Conservation (phyloP, 2,888 invertebrate species). For the Pollenia griseotomentosa region DNA sequence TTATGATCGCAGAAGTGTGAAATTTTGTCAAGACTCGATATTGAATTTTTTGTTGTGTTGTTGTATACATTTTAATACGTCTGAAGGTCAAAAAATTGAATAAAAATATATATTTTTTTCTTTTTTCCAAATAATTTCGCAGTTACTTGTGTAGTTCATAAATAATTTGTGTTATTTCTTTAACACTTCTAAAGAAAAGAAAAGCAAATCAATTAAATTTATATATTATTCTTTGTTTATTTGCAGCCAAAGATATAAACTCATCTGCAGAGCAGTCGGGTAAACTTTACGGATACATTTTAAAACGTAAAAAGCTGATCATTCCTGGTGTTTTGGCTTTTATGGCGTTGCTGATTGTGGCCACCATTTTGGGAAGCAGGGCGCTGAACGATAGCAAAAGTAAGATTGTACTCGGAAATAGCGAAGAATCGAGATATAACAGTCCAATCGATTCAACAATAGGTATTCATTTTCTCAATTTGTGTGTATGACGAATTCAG, state of each 20-base stretch:
- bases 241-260: slow-evolving; percentile 75
- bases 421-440: slow-evolving; percentile 83
- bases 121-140: not conserved
- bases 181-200: slow-evolving; percentile 25
- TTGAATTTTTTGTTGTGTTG: no score
- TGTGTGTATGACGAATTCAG: not conserved
- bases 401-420: slow-evolving; percentile 82
- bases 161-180: slow-evolving; percentile 45
- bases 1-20: no score
- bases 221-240: slow-evolving; percentile 42
- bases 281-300: slow-evolving; percentile 72
- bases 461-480: slow-evolving; percentile 80
- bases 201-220: slow-evolving; percentile 16
- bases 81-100: no score
- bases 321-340: slow-evolving; percentile 73
- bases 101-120: no score
- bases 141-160: not conserved
- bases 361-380: slow-evolving; percentile 75
- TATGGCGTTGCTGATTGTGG: slow-evolving; percentile 72
- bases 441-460: slow-evolving; percentile 84
- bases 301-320: slow-evolving; percentile 74
- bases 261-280: slow-evolving; percentile 52
- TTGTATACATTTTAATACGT: no score
- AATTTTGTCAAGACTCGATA: no score
- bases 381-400: slow-evolving; percentile 77